Base-by-base conservation (phyloP, 2,888 invertebrate genomes). In the Emesis russula region DNA sequence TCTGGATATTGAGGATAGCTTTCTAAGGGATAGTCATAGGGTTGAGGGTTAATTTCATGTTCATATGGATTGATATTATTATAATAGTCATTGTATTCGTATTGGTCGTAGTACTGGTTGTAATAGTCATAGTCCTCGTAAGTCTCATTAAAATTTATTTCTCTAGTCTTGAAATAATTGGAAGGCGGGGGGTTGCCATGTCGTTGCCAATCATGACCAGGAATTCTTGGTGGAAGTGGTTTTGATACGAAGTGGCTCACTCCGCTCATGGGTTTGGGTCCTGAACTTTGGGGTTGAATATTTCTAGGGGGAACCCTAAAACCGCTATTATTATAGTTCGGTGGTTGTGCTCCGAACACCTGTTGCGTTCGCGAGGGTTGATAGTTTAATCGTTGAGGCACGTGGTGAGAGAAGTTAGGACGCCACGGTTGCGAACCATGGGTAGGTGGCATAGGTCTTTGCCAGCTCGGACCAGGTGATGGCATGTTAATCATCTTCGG, bases 221-320 rank as follows among this genome's bases (percentile, higher is more conserved):
- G 70, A 0, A 58, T 58, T 71, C 75, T 76, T 11, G 74, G 85
- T 80, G 84, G 87, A 5, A 79, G 4, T n/a, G 78, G 73, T 63
- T 58, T 81, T 4, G 88, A 31, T 0, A 71, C 79, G 33, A 76
- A 80, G 73, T 85, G 80, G 31, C 76, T 78, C 2, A 88, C 71
- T 15, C 87, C 87, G 15, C 87, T 88, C 87, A 88, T 88, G n/a
- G 87, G 31, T 3, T 66, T 66, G 2, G 31, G 31, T 9, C 66
- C 66, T 25, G 18, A 25, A 66, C 3, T 66, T 11, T 66, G 25
- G 9, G 25, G 9, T 66, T 6, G 66, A 1, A 11, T 7, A 66
- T 66, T 66, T 31, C 11, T 63, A 25, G 18, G 7, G 3, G 66
- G 66, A 11, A 11, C 25, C 1, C 66, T 18, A 25, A 66, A 66